Conservation (phyloP, 2,888 invertebrate genomes). For the Nezara viridula region DNA sequence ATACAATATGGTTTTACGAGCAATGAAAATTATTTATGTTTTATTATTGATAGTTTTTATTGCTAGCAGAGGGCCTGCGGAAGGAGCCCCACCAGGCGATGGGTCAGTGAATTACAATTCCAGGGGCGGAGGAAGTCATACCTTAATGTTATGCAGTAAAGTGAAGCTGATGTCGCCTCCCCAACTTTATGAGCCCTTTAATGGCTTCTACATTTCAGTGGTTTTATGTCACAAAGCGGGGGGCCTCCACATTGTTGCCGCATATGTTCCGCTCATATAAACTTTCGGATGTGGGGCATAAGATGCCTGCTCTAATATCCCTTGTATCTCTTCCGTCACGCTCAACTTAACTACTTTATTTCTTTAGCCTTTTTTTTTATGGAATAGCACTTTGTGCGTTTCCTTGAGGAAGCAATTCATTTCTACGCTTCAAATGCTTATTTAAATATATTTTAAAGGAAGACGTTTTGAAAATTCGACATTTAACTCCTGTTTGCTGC, state of each 20-base stretch:
- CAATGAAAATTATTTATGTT: too few species aligned
- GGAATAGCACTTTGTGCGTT: neutral
- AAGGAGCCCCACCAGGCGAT: neutral
- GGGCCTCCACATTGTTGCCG: constrained; percentile 31
- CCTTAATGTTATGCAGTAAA: constrained; percentile 42
- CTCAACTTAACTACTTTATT: neutral
- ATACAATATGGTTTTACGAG: too few species aligned
- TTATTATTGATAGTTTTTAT: neutral
- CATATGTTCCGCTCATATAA: constrained; percentile 32
- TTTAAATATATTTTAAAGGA: too few species aligned
- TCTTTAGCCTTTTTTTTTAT: neutral
- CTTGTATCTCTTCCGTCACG: neutral
- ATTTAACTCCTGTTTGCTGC: too few species aligned
- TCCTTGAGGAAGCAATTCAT: neutral
- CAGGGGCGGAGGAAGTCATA: neutral
- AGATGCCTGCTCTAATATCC: neutral
- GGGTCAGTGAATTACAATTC: constrained; percentile 1
- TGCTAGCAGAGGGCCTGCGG: neutral
- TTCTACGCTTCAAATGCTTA: neutral
- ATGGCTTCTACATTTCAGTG: constrained; percentile 39
- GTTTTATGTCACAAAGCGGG: constrained; percentile 47
- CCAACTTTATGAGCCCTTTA: constrained; percentile 27
- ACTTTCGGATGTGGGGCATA: constrained; percentile 14
- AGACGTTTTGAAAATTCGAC: too few species aligned
- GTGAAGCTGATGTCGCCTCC: constrained; percentile 1